Evolutionary conservation across 1,140 invertebrate species (phyloP), one percentile per base, ranked within the genome.

Genomic region (Goniozus legneri): DNA sequence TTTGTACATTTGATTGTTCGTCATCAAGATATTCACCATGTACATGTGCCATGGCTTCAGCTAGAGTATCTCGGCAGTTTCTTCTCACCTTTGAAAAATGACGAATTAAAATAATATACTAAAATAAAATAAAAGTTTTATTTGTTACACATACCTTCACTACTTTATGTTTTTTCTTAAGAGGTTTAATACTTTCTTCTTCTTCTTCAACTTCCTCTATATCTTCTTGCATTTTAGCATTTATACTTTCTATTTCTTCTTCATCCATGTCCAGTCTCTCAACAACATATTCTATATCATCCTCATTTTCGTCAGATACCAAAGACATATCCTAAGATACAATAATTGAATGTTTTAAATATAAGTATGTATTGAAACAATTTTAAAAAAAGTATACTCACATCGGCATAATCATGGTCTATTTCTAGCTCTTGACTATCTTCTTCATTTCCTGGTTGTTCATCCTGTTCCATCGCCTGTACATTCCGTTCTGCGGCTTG

Each of bases 31-130:
- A 66, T 45, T 73, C 71, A 3, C 56, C 56, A 24, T 75, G 62
- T 27, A 72, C 66, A 10, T 75, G 55, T 8, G 64, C 64, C 65
- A 74, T 73, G 2, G 69, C 62, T 32, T 64, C 52, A 13, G 66
- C 63, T 16, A 75, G 50, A 40, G 60, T 48, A 51, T 74, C 69
- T 31, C 53, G 49, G 7, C 34, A 33, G 20, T 43, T 48, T 10
- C n/a, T n/a, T n/a, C n/a, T n/a, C n/a, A n/a, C n/a, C n/a, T n/a
- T n/a, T n/a, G n/a, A n/a, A n/a, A n/a, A n/a, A n/a, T n/a, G n/a
- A n/a, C n/a, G n/a, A n/a, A n/a, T n/a, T n/a, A n/a, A n/a, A n/a
- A n/a, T n/a, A n/a, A n/a, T n/a, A n/a, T n/a, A n/a, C n/a, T n/a
- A n/a, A n/a, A n/a, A n/a, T n/a, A n/a, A n/a, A n/a, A n/a, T n/a